Conservation (phyloP, 2,113 vertebrate species). For the Limanda limanda region DNA sequence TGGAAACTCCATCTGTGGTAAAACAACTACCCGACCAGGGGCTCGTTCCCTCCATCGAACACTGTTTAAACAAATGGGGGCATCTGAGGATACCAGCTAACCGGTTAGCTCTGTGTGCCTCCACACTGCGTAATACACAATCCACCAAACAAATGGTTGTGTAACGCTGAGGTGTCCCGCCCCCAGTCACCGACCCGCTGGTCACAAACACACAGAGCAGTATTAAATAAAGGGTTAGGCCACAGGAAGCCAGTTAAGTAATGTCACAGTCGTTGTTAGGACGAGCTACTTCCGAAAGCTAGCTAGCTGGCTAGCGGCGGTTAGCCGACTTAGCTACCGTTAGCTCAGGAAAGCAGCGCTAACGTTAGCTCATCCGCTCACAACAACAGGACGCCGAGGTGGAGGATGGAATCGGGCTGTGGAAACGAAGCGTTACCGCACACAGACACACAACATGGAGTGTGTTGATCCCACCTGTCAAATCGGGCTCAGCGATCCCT, state of each 20-base stretch:
- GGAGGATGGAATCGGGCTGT: not conserved
- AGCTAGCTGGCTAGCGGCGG: conserved; percentile 24
- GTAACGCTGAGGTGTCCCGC: fast-evolving
- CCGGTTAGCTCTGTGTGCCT: conserved; percentile 37
- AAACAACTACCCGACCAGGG: not conserved
- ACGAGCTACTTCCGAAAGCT: conserved; percentile 26
- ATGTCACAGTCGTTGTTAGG: conserved; percentile 58
- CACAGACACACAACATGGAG: not conserved
- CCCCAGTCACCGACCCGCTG: not conserved
- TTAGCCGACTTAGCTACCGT: conserved; percentile 37
- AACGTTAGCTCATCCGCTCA: conserved; percentile 7
- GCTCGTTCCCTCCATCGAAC: not conserved
- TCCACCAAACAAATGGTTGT: not conserved
- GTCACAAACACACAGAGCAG: not conserved
- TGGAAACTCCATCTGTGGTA: not conserved
- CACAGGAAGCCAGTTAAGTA: conserved; percentile 15
- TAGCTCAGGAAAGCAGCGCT: conserved; percentile 42
- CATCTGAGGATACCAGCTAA: conserved; percentile 54
- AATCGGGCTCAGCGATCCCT: conserved; percentile 76
- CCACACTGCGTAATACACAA: conserved; percentile 7
- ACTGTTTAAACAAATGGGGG: conserved; percentile 31
- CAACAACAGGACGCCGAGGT: too few relatives aligned
- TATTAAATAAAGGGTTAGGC: not conserved
- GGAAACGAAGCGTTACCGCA: not conserved
- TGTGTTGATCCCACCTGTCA: conserved; percentile 74